phyloP scores from a whole-genome alignment of 2,113 vertebrate genomes.

The Bettongia penicillata region DNA sequence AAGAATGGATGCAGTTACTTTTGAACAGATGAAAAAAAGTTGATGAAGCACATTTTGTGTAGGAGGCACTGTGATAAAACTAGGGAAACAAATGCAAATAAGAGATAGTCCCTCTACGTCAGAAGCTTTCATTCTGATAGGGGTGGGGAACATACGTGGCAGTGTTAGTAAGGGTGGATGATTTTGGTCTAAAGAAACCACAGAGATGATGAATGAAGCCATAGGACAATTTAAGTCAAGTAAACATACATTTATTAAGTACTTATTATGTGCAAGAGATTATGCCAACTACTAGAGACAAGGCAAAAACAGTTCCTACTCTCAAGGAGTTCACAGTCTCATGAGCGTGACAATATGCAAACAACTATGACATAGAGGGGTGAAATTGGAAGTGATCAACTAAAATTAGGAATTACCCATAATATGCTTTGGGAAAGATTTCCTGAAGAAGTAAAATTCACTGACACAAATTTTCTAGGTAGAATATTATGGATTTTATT shows the following conservation, averaged over 20 bases:
- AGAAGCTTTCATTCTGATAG: neutral
- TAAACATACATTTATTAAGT: neutral
- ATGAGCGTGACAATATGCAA: neutral
- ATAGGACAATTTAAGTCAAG: neutral
- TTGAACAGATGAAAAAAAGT: neutral
- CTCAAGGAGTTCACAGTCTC: neutral
- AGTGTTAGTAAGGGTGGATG: neutral
- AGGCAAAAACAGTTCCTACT: neutral
- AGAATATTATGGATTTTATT: neutral
- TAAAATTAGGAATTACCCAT: neutral
- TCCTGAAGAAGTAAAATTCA: neutral
- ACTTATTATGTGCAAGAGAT: neutral
- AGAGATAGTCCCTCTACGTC: neutral
- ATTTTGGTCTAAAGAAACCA: neutral
- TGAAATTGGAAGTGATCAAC: neutral
- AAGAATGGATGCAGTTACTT: neutral
- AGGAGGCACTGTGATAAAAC: neutral
- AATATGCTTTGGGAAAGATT: neutral
- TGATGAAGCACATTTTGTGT: neutral
- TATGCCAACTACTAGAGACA: neutral
- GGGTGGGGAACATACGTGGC: neutral
- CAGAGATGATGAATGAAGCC: neutral
- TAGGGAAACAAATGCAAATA: neutral
- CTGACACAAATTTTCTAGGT: neutral
- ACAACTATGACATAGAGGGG: neutral